phyloP scores from a whole-genome alignment of 2,113 vertebrate species.

The Alectura lathami region DNA sequence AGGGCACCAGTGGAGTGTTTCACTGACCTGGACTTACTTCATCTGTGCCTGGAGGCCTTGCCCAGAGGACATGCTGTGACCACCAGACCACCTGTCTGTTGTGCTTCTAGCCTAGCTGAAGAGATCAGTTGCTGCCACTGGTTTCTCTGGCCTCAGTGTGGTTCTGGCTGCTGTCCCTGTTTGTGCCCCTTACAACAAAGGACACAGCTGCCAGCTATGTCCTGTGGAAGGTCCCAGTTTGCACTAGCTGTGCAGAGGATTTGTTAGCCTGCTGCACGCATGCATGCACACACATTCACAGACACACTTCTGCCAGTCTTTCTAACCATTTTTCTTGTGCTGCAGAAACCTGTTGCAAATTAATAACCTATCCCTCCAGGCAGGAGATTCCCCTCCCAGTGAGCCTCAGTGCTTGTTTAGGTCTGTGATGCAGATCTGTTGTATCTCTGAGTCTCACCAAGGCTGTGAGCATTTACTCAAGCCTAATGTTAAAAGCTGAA shows the following conservation, averaged over 20 bases:
- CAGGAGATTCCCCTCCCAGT: neutral
- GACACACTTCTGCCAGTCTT: neutral
- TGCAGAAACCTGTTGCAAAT: neutral
- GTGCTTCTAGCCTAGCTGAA: neutral
- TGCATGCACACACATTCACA: neutral
- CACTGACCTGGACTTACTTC: neutral
- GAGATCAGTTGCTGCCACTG: rapidly evolving
- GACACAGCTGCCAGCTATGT: neutral
- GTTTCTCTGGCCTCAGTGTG: neutral
- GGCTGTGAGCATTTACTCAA: neutral
- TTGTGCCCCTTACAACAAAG: neutral
- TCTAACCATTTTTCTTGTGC: neutral
- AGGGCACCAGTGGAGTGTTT: rapidly evolving
- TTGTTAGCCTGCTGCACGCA: neutral
- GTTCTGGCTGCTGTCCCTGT: rapidly evolving
- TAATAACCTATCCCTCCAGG: neutral
- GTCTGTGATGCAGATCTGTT: neutral
- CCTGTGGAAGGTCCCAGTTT: too few relatives aligned
- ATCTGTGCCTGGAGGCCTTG: rapidly evolving
- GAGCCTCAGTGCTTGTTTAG: neutral
- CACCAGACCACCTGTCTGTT: neutral
- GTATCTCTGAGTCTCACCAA: neutral
- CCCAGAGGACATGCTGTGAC: too few relatives aligned
- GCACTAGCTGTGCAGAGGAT: neutral
- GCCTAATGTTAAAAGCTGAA: neutral